phyloP scores from a whole-genome alignment of 2,888 invertebrate genomes.

The Tanaodytes sp. region DNA sequence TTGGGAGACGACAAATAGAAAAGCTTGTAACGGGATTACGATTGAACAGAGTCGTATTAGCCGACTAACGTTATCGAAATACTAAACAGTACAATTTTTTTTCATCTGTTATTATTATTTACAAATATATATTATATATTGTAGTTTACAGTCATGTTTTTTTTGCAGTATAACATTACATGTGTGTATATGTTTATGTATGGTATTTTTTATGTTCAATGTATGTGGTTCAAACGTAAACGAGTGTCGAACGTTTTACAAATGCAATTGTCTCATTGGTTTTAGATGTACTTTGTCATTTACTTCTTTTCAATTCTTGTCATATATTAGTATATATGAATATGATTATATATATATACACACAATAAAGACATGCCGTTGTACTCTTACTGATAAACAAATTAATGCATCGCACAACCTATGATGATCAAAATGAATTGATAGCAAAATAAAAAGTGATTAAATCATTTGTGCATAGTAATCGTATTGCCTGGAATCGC shows the following conservation, averaged over 20 bases:
- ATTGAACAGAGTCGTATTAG: constrained; percentile 66
- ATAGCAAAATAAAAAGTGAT: too few species aligned
- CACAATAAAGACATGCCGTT: too few species aligned
- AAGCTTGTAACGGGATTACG: constrained; percentile 69
- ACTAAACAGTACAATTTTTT: constrained; percentile 50
- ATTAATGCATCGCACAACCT: too few species aligned
- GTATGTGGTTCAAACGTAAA: constrained; percentile 42
- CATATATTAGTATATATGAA: too few species aligned
- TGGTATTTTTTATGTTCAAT: neutral
- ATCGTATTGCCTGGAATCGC: too few species aligned
- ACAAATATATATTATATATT: constrained; percentile 22
- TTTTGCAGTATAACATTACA: constrained; percentile 10
- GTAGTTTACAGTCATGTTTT: too few species aligned
- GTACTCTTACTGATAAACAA: too few species aligned
- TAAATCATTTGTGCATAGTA: too few species aligned
- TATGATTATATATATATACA: too few species aligned
- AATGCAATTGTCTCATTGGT: constrained; percentile 1
- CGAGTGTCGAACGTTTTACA: constrained; percentile 14
- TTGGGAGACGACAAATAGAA: too few species aligned
- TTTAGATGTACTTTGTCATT: too few species aligned
- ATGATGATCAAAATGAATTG: too few species aligned
- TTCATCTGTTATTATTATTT: constrained; percentile 23
- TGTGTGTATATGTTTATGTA: constrained; percentile 29
- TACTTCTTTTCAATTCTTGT: neutral
- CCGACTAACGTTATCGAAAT: constrained; percentile 62